Evolutionary conservation across 2,113 vertebrate genomes (phyloP).

Genomic region (Agapornis roseicollis): DNA sequence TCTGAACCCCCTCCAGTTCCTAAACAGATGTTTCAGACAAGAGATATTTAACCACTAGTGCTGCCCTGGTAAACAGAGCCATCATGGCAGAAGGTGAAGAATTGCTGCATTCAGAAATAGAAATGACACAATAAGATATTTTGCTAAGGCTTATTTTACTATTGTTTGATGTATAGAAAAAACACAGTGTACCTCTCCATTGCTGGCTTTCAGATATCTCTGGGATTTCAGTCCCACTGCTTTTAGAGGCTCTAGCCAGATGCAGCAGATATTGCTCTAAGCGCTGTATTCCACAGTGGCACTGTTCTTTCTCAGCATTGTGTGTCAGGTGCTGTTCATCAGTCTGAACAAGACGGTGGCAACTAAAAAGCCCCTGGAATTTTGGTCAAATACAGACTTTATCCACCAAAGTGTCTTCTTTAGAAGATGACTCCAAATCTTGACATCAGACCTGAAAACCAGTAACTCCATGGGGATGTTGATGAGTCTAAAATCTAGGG

Average conservation of each 20-base stretch:
- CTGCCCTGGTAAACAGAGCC: conserved; percentile 59
- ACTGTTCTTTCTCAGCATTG: background rate
- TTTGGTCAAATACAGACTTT: background rate
- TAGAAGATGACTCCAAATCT: background rate
- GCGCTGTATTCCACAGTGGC: background rate
- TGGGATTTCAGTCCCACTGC: conserved; percentile 27
- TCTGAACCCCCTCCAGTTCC: conserved; percentile 60
- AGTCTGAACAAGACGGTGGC: background rate
- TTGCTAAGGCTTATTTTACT: conserved; percentile 66
- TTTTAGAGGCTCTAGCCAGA: background rate
- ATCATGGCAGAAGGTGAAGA: conserved; percentile 70
- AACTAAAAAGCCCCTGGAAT: background rate
- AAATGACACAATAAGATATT: conserved; percentile 54
- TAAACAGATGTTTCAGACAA: conserved; percentile 66
- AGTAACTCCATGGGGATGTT: background rate
- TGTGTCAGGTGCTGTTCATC: background rate
- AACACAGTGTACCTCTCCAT: conserved; percentile 11
- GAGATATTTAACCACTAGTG: conserved; percentile 62
- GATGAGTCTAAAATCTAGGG: background rate
- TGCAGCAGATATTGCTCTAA: background rate
- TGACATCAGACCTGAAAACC: background rate
- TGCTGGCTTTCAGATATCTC: conserved; percentile 68
- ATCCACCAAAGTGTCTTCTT: background rate
- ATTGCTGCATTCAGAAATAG: conserved; percentile 62
- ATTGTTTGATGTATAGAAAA: conserved; percentile 78